These are phyloP conservation scores for Dromas ardeola DNA, from an alignment of 2,113 vertebrate genomes.

Conservation along the genomic window DNA sequence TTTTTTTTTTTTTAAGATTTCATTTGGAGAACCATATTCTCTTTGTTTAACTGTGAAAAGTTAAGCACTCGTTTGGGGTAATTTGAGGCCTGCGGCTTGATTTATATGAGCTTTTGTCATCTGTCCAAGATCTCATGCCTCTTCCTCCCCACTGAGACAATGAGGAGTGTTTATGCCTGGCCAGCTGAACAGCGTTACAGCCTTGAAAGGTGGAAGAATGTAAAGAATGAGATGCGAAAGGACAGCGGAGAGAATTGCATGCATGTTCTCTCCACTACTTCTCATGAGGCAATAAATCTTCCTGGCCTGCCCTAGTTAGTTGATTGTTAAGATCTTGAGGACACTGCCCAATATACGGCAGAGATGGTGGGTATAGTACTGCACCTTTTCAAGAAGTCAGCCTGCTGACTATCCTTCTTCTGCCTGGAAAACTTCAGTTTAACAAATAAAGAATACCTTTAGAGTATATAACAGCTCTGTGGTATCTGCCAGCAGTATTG, in stretches of 20 bases:
- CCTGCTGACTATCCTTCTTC: neutral
- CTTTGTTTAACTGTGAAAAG: neutral
- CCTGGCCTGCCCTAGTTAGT: neutral
- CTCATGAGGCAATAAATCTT: neutral
- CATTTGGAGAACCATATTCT: neutral
- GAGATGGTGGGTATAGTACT: neutral
- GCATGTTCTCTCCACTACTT: neutral
- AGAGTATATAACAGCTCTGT: neutral
- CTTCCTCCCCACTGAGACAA: neutral
- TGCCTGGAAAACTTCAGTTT: neutral
- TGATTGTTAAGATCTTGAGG: neutral
- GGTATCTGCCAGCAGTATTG: neutral
- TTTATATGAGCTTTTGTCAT: neutral
- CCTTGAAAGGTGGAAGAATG: slow-evolving; percentile 34
- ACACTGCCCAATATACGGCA: neutral
- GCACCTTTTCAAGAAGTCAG: neutral
- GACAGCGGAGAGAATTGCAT: neutral
- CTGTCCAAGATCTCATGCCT: neutral
- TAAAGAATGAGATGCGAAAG: neutral
- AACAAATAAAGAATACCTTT: neutral
- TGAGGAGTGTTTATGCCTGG: neutral
- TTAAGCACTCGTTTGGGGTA: neutral
- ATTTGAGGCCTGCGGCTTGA: neutral
- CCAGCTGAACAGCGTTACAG: neutral
- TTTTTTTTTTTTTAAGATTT: neutral